Conservation (phyloP, 2,888 invertebrate species). For the Ophion ellenae region DNA sequence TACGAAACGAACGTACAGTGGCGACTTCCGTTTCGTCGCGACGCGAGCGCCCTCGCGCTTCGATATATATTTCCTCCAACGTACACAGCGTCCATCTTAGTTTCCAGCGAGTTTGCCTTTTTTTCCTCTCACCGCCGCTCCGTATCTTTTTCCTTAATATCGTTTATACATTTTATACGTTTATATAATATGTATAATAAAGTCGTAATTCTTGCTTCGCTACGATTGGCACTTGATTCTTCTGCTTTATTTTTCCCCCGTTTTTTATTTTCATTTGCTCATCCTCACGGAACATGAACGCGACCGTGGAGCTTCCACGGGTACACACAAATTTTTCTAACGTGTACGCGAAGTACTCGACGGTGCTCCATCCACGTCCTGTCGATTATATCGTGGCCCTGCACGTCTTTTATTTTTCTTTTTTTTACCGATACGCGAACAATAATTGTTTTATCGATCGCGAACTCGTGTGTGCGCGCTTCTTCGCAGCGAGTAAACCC, state of each 20-base stretch:
- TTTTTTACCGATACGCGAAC: not conserved
- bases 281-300: constrained; percentile 23
- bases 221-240: constrained; percentile 79
- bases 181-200: constrained; percentile 70
- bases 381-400: constrained; percentile 1
- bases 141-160: constrained; percentile 33
- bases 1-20: constrained; percentile 26
- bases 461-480: not conserved
- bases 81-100: constrained; percentile 46
- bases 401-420: not conserved
- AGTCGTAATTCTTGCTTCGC: constrained; percentile 73
- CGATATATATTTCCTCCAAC: constrained; percentile 33
- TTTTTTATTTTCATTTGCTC: not conserved
- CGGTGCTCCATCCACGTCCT: constrained; percentile 28
- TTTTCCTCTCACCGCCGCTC: constrained; percentile 27
- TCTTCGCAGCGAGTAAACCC: constrained; percentile 26
- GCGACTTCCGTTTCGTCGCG: constrained; percentile 17
- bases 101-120: not conserved
- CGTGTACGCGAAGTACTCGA: constrained; percentile 5
- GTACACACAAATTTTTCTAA: constrained; percentile 14
- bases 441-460: not conserved
- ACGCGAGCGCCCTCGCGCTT: constrained; percentile 43
- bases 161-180: constrained; percentile 47
- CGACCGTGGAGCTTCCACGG: constrained; percentile 26
- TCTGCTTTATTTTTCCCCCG: constrained; percentile 34